phyloP scores from a whole-genome alignment of 2,797 vertebrate genomes.

The Rhinophrynus dorsalis region DNA sequence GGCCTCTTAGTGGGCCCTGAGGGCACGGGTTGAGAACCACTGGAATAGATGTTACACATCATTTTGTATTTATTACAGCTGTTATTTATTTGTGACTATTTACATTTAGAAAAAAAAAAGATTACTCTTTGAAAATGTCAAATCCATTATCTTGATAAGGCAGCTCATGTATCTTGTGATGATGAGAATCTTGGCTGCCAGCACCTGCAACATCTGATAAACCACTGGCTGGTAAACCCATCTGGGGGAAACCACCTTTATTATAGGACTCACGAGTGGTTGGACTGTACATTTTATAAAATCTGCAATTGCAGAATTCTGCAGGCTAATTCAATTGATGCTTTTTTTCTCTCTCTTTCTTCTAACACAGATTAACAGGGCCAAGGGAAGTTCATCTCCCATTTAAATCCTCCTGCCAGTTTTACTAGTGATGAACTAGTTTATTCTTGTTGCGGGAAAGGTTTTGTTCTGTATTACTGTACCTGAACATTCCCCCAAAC shows the following conservation, averaged over 20 bases:
- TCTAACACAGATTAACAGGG: constrained; percentile 31
- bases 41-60: no score
- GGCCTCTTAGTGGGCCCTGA: no score
- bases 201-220: neutral
- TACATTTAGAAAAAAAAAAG: no score
- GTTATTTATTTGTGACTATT: no score
- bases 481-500: constrained; percentile 31
- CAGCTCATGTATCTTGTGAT: no score
- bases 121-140: no score
- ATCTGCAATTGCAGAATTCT: neutral
- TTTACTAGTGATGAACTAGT: constrained; percentile 16
- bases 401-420: constrained; percentile 13
- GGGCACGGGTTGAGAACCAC: no score
- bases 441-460: constrained; percentile 19
- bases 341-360: constrained; percentile 6
- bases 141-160: no score
- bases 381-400: constrained; percentile 25
- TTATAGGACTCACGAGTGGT: neutral
- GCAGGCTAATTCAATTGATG: neutral
- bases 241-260: neutral
- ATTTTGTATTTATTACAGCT: no score
- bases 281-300: neutral
- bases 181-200: neutral
- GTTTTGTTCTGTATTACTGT: constrained; percentile 36
- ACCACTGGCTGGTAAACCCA: neutral